These are phyloP conservation scores for Scaptomyza tumidula DNA, from an alignment of 2,888 invertebrate species.

Conservation along the genomic window DNA sequence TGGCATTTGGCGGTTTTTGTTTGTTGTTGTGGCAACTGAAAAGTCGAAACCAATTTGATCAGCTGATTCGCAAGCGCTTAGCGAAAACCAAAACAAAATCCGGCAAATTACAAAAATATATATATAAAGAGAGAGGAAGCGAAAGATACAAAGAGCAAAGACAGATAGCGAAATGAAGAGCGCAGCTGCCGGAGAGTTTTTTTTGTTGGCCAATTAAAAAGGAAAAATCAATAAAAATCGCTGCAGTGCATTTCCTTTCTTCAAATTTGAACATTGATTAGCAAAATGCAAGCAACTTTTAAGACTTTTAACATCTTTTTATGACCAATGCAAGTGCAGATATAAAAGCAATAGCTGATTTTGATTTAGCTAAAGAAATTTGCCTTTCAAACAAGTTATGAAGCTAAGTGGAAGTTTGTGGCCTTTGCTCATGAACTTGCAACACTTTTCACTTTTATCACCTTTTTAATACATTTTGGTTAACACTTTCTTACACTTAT, in stretches of 20 bases:
- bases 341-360: not conserved
- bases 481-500: constrained; percentile 1
- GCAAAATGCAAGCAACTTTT: not conserved
- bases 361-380: not conserved
- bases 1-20: constrained; percentile 20
- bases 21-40: constrained; percentile 37
- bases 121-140: not conserved
- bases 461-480: constrained; percentile 43
- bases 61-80: constrained; percentile 37
- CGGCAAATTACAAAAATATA: constrained; percentile 14
- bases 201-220: constrained; percentile 57
- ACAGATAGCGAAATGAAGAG: constrained; percentile 12
- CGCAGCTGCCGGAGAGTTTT: constrained; percentile 46
- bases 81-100: constrained; percentile 65
- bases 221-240: constrained; percentile 72
- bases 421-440: not conserved
- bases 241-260: constrained; percentile 29
- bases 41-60: constrained; percentile 20
- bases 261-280: constrained; percentile 5
- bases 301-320: not conserved
- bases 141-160: constrained; percentile 16
- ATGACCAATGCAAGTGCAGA: not conserved
- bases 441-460: constrained; percentile 37
- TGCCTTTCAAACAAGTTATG: not conserved
- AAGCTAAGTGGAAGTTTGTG: not conserved